Evolutionary conservation across 1,140 invertebrate genomes (phyloP).

Genomic region (Calycopis cecrops): DNA sequence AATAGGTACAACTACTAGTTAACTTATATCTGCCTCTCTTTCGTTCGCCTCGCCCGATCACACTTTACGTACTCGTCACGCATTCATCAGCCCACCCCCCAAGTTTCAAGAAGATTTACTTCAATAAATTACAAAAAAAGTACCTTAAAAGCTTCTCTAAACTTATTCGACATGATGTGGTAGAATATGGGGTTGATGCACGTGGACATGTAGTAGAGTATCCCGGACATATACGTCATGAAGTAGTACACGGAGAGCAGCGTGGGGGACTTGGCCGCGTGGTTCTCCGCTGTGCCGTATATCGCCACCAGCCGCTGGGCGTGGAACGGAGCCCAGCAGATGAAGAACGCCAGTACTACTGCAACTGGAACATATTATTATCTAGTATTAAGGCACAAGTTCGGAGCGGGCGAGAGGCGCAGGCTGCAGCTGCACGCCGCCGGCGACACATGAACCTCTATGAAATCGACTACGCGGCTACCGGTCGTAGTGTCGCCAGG

Average conservation of each 20-base stretch:
- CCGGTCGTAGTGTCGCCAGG: too few relatives aligned
- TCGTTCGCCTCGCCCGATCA: too few relatives aligned
- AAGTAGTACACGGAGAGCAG: constrained; percentile 77
- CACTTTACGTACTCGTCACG: too few relatives aligned
- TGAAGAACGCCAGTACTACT: constrained; percentile 94
- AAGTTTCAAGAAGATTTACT: not conserved
- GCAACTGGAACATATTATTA: constrained; percentile 80
- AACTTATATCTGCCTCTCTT: too few relatives aligned
- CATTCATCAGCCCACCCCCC: too few relatives aligned
- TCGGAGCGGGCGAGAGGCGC: too few relatives aligned
- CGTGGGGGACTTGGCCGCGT: constrained; percentile 52
- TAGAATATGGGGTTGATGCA: constrained; percentile 90
- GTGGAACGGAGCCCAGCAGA: constrained; percentile 97
- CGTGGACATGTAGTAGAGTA: constrained; percentile 84
- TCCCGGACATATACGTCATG: constrained; percentile 81
- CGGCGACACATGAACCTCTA: too few relatives aligned
- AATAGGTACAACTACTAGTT: too few relatives aligned
- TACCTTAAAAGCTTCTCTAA: constrained; percentile 89
- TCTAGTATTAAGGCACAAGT: too few relatives aligned
- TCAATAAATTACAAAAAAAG: too few relatives aligned
- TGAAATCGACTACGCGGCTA: too few relatives aligned
- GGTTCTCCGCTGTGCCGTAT: constrained; percentile 74
- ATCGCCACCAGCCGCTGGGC: constrained; percentile 88
- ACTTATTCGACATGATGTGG: constrained; percentile 92
- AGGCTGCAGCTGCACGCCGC: too few relatives aligned